These are phyloP conservation scores for Equus przewalskii DNA, from an alignment of 2,113 vertebrate species.

Conservation along the genomic window DNA sequence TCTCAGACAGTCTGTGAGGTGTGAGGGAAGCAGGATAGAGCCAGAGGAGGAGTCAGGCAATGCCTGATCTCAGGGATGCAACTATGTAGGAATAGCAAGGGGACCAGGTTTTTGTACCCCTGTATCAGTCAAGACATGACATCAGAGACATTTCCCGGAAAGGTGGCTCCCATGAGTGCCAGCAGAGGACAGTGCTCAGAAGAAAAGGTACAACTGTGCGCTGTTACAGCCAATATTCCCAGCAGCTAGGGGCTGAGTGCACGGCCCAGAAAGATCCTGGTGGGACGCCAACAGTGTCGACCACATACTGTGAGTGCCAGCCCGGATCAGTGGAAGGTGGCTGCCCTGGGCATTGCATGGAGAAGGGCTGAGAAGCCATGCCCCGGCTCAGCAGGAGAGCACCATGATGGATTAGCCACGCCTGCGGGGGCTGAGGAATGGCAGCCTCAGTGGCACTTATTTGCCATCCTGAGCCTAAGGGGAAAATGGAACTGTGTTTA, in stretches of 20 bases:
- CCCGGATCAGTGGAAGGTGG: background rate
- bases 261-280: background rate
- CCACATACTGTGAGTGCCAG: background rate
- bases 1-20: background rate
- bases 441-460: accelerated
- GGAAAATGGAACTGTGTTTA: background rate
- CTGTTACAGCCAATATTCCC: background rate
- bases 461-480: background rate
- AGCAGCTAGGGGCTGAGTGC: background rate
- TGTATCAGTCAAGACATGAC: background rate
- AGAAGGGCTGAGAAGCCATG: background rate
- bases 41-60: background rate
- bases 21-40: background rate
- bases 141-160: background rate
- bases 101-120: background rate
- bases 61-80: background rate
- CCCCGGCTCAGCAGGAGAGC: background rate
- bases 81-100: background rate
- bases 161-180: background rate
- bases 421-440: background rate
- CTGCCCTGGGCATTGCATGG: background rate
- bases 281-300: too few species aligned
- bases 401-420: background rate
- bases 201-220: background rate
- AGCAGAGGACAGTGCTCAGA: background rate